These are phyloP conservation scores for Heteractis magnifica DNA, from an alignment of 92 coral and sea anemone species.

Conservation along the genomic window DNA sequence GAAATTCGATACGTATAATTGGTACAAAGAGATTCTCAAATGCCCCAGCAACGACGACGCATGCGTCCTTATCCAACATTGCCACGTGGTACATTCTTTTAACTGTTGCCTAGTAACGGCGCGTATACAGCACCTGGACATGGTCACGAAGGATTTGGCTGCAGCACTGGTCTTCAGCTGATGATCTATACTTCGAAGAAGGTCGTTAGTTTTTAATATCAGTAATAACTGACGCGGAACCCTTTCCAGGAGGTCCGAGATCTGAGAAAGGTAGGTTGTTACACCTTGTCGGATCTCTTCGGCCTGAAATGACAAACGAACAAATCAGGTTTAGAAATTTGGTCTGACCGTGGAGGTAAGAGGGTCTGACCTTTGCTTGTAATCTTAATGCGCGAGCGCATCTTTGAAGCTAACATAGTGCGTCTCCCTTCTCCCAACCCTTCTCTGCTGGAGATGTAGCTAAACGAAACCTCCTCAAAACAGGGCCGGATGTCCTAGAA, in stretches of 20 bases:
- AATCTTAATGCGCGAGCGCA: neutral
- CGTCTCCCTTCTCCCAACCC: neutral
- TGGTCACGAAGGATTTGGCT: conserved; percentile 86
- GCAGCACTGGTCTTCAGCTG: conserved; percentile 86
- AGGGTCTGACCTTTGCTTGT: neutral
- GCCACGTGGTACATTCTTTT: conserved; percentile 67
- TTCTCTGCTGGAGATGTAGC: too few relatives aligned
- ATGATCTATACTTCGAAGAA: conserved; percentile 88
- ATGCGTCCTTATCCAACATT: conserved; percentile 72
- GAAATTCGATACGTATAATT: conserved; percentile 55
- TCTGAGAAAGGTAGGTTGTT: conserved; percentile 68
- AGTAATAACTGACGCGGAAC: conserved; percentile 89
- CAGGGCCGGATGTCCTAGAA: too few relatives aligned
- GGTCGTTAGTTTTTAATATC: conserved; percentile 89
- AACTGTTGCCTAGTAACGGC: conserved; percentile 83
- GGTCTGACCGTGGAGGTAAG: neutral
- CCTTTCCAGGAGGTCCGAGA: conserved; percentile 79
- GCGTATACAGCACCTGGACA: conserved; percentile 94
- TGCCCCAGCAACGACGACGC: conserved; percentile 61
- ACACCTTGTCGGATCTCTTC: conserved; percentile 73
- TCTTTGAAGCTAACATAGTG: neutral
- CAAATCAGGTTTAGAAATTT: neutral
- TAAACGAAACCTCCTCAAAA: too few relatives aligned
- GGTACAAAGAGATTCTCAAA: conserved; percentile 63
- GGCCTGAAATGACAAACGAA: conserved; percentile 47